Conservation (phyloP, 2,888 invertebrate species). For the Phytoseiulus persimilis region DNA sequence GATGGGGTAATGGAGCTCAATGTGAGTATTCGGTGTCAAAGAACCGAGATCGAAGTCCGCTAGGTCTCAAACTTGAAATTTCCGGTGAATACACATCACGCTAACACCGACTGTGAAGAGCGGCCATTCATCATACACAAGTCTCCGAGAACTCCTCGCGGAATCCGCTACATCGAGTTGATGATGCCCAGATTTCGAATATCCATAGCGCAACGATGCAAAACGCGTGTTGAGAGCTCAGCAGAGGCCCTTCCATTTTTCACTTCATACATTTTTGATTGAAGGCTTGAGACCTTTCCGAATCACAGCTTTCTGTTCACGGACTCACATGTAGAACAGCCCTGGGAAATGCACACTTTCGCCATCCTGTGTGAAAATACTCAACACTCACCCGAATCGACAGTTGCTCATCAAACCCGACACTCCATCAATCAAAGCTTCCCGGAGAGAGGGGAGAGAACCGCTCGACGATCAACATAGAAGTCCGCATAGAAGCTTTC, state of each 20-base stretch:
- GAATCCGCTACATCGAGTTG: neutral
- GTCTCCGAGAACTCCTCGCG: too few relatives aligned
- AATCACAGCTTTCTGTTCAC: neutral
- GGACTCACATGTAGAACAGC: neutral
- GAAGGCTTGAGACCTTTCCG: neutral
- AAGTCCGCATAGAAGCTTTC: conserved; percentile 26
- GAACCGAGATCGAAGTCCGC: too few relatives aligned
- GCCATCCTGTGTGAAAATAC: neutral
- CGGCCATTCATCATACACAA: too few relatives aligned
- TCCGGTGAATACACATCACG: too few relatives aligned
- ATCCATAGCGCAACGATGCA: neutral
- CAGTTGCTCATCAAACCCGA: conserved; percentile 32
- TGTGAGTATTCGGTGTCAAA: too few relatives aligned
- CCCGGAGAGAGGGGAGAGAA: conserved; percentile 24
- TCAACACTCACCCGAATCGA: neutral
- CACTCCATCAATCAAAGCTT: conserved; percentile 35
- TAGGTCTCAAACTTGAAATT: too few relatives aligned
- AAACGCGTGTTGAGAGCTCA: neutral
- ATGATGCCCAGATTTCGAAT: neutral
- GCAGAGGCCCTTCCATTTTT: neutral
- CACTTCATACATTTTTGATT: neutral
- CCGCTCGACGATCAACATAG: conserved; percentile 21
- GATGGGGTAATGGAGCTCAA: too few relatives aligned
- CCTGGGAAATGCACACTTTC: neutral
- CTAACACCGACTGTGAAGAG: too few relatives aligned